Evolutionary conservation across 2,888 invertebrate genomes (phyloP).

Genomic region (Atherix ibis): DNA sequence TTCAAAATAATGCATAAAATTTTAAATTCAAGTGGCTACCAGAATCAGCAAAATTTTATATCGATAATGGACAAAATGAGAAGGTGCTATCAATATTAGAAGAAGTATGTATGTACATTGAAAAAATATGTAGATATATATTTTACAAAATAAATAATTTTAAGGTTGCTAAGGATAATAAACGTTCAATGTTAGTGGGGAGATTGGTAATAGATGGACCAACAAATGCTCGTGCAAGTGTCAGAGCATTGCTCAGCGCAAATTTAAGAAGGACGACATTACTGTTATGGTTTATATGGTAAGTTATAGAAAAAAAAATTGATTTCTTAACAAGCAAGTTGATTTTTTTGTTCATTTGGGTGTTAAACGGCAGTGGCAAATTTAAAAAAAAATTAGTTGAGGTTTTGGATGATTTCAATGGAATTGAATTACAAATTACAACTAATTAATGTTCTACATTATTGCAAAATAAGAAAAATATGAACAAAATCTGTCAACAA

Average conservation of each 20-base stretch:
- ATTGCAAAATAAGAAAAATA: too few species aligned
- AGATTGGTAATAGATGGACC: slow-evolving; percentile 66
- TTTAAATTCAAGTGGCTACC: slow-evolving; percentile 66
- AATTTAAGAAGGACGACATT: slow-evolving; percentile 71
- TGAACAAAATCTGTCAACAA: background rate
- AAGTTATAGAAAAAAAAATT: too few species aligned
- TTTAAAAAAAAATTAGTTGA: too few species aligned
- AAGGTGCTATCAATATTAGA: slow-evolving; percentile 71
- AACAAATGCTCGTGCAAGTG: slow-evolving; percentile 40
- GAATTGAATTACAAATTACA: too few species aligned
- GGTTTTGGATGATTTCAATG: too few species aligned
- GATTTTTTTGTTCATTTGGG: slow-evolving; percentile 1
- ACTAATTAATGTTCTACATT: too few species aligned
- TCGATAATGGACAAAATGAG: slow-evolving; percentile 73
- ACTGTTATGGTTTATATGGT: slow-evolving; percentile 89
- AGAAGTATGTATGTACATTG: slow-evolving; percentile 34
- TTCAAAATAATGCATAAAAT: background rate
- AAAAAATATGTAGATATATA: background rate
- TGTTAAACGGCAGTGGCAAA: too few species aligned
- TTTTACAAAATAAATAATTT: slow-evolving; percentile 5
- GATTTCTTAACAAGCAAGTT: too few species aligned
- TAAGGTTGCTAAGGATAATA: slow-evolving; percentile 71
- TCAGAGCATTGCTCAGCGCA: slow-evolving; percentile 58
- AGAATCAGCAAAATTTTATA: slow-evolving; percentile 79
- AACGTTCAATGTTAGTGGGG: slow-evolving; percentile 74